phyloP scores from a whole-genome alignment of 2,113 vertebrate genomes.

The Rhynchopsitta pachyrhyncha region DNA sequence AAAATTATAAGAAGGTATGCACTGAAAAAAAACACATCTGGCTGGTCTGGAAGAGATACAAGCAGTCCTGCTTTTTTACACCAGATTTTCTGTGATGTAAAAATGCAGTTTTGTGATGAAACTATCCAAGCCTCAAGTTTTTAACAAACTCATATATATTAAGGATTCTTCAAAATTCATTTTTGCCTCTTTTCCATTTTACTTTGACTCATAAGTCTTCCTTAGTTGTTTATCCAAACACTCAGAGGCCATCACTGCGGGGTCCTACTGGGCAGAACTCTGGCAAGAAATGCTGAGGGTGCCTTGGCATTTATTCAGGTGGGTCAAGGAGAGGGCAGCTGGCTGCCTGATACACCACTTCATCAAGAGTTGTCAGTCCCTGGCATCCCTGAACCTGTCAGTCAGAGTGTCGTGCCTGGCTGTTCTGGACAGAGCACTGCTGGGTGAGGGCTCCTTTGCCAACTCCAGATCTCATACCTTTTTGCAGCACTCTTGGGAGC shows the following conservation, averaged over 20 bases:
- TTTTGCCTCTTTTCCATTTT: neutral
- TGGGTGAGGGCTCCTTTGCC: neutral
- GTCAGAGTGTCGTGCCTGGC: rapidly evolving
- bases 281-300: neutral
- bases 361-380: neutral
- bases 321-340: neutral
- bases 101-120: neutral
- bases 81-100: neutral
- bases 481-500: neutral
- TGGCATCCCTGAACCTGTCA: neutral
- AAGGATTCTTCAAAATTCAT: neutral
- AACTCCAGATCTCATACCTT: neutral
- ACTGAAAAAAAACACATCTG: neutral
- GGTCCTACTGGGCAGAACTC: neutral
- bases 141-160: neutral
- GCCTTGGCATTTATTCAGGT: neutral
- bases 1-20: neutral
- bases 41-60: neutral
- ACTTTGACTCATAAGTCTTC: neutral
- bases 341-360: neutral
- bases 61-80: neutral
- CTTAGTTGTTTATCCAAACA: neutral
- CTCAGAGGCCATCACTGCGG: neutral
- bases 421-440: rapidly evolving
- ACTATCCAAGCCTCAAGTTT: neutral